Conservation (phyloP, 2,797 vertebrate species). For the Ctenopoma kingsleyae region DNA sequence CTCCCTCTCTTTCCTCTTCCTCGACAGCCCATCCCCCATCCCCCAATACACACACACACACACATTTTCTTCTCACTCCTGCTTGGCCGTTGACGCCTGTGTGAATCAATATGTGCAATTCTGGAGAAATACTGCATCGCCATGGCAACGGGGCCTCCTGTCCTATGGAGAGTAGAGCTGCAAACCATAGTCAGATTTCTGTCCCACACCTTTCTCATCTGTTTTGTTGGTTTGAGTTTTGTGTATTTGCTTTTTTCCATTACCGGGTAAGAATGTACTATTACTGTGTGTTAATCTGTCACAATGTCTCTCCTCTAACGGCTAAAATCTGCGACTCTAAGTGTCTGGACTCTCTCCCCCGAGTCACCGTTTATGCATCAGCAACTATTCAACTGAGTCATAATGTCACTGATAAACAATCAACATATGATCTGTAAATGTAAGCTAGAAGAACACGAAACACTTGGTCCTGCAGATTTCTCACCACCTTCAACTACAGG, state of each 20-base stretch:
- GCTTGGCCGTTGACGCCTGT: slow-evolving; percentile 95
- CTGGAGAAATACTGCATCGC: slow-evolving; percentile 97
- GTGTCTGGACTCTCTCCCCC: no score
- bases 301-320: no score
- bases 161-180: slow-evolving; percentile 78
- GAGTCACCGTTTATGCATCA: no score
- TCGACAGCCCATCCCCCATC: slow-evolving; percentile 64
- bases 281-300: no score
- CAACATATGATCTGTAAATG: background rate
- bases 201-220: slow-evolving; percentile 38
- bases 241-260: slow-evolving; percentile 8
- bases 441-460: background rate
- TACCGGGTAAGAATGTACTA: no score
- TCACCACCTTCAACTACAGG: background rate
- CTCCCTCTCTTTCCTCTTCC: slow-evolving; percentile 36
- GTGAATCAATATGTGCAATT: slow-evolving; percentile 99
- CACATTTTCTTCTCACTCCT: slow-evolving; percentile 90
- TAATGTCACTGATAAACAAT: background rate
- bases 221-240: slow-evolving; percentile 30
- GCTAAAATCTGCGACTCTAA: no score
- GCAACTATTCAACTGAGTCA: no score
- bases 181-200: slow-evolving; percentile 62
- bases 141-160: slow-evolving; percentile 97
- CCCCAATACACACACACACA: slow-evolving; percentile 38
- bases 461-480: background rate